Base-by-base conservation (phyloP, 2,113 vertebrate species). In the Ia io region DNA sequence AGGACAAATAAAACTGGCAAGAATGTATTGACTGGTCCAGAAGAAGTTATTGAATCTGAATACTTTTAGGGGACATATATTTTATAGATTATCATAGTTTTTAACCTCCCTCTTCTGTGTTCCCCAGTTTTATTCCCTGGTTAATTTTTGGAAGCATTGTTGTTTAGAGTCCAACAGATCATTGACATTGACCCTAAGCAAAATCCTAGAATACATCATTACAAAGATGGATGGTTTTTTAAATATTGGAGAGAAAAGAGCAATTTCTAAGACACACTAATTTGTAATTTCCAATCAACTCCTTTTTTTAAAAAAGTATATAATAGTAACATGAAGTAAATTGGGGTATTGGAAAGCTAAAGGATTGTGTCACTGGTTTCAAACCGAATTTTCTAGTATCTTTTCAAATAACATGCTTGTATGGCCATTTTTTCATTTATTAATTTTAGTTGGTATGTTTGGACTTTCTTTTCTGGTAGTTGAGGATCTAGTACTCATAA, bases 31-130 rank as follows among this genome's bases (percentile, higher is more conserved):
- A 44, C 30, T 71, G 11, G 6, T 59, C 30, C 23, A 63, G n/a
- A 86, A 94, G 53, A 80, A 77, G 14, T 42, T 90, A 23, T 3
- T 83, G 44, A 95, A 78, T 69, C 42, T 93, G 49, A 95, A 71
- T 53, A 51, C 23, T 70, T 91, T 61, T 63, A 56, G 35, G 22
- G 23, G 30, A 44, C 4, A 44, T 56, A 2, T 3, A 84, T 71
- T 91, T 93, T 91, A 42, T 82, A n/a, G 18, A 82, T 94, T 82
- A 30, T 88, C 49, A 69, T 7, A 73, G 1, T 49, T 90, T 90
- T 22, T 2, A 53, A 53, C 14, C 4, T 92, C 1, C 32, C 2
- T 91, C 23, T 83, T 47, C 22, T 86, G 9, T 49, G 20, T 47
- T 63, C 16, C 17, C 14, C 8, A 53, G 0, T 53, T 87, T 85